phyloP scores from a whole-genome alignment of 1,140 invertebrate species.

The Drosophila oshimai region DNA sequence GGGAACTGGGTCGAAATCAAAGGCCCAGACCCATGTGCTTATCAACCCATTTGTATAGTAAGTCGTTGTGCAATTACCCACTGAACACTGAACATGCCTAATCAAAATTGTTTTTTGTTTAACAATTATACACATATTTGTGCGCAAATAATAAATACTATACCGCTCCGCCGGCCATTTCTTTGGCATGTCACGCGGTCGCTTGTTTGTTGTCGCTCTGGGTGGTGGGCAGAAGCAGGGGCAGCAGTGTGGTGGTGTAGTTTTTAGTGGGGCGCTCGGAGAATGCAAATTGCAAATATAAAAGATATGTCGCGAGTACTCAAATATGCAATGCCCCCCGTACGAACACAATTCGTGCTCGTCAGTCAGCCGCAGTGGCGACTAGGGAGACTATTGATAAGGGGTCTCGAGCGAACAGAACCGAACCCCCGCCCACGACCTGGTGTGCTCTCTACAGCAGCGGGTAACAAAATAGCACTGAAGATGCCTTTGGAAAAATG shows the following conservation, averaged over 20 bases:
- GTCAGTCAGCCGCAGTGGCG: no score
- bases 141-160: conserved; percentile 1
- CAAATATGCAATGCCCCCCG: conserved; percentile 40
- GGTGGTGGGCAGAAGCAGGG: no score
- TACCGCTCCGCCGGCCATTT: conserved; percentile 32
- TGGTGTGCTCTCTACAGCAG: no score
- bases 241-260: no score
- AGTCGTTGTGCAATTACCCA: conserved; percentile 42
- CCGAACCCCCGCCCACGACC: no score
- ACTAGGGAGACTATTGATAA: no score
- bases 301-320: conserved; percentile 42
- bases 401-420: no score
- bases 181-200: conserved; percentile 67
- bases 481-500: no score
- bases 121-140: conserved; percentile 25
- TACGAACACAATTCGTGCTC: background rate
- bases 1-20: conserved; percentile 11
- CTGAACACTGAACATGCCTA: conserved; percentile 24
- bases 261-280: background rate
- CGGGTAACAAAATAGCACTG: no score
- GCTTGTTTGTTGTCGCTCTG: conserved; percentile 51
- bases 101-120: conserved; percentile 42
- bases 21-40: conserved; percentile 9
- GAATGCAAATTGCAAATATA: conserved; percentile 38
- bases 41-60: conserved; percentile 21